Base-by-base conservation (phyloP, 2,797 vertebrate species). In the Acrocephalus scirpaceus region DNA sequence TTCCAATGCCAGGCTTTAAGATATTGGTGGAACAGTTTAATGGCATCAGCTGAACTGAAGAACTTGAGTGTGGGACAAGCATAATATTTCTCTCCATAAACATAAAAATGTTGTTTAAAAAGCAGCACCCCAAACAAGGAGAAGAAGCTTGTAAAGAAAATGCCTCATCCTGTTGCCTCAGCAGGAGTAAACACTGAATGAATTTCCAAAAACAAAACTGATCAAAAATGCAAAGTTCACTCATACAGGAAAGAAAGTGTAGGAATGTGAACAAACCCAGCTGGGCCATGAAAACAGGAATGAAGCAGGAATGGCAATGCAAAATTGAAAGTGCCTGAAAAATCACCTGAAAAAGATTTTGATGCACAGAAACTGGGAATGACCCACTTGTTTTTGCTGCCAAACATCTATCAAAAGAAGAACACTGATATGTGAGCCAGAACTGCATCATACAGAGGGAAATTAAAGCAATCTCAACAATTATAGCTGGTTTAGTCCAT, bases 51-150 rank as follows among this genome's bases (percentile, higher is more conserved):
- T 74, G 70, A 86, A 62, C n/a, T 42, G 57, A 87, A 87, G 60
- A 70, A 79, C 7, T 25, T 0, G 0, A 36, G 30, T 11, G 16
- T n/a, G 34, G 53, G 23, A 30, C 16, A 92, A 76, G 21, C 16
- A 22, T 25, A 34, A 32, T 3, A 25, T 70, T 86, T 82, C 56
- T 73, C 6, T 73, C 54, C 34, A 38, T 42, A 89, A 91, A 85
- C 17, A 58, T 11, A 75, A 82, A 92, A 79, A 40, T 36, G 7
- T 6, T 25, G 11, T 47, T 87, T 42, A 53, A 67, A 76, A 88
- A 23, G 0, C 23, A 66, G 40, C 20, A 73, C 34, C 36, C 13
- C 34, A 73, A 92, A 81, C 18, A 57, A 69, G 26, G 32, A 71
- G 20, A 72, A 78, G 56, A 58, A 57, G 3, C 44, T 61, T 32